Evolutionary conservation across 2,888 invertebrate genomes (phyloP).

Genomic region (Machimus atricapillus): DNA sequence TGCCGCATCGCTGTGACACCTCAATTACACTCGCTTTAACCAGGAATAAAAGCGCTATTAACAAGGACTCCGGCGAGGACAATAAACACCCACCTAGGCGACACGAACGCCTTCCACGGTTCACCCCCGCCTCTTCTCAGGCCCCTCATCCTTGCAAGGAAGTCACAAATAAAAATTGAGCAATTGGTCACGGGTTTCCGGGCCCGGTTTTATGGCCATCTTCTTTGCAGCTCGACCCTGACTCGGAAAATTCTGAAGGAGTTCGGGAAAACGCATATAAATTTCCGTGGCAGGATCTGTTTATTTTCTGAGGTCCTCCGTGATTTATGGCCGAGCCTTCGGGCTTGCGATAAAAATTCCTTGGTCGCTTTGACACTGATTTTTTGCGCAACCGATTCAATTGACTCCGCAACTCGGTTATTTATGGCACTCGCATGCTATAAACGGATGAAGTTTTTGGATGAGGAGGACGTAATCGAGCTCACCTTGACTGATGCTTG

Average conservation of each 20-base stretch:
- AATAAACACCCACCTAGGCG: background rate
- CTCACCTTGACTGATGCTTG: background rate
- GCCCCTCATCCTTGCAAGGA: background rate
- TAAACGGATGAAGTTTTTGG: background rate
- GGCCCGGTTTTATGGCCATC: background rate
- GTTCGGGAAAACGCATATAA: background rate
- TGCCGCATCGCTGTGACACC: slow-evolving; percentile 8
- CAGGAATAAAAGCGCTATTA: slow-evolving; percentile 24
- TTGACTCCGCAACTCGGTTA: background rate
- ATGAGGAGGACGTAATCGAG: background rate
- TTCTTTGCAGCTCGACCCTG: background rate
- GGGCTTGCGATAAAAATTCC: background rate
- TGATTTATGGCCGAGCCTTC: background rate
- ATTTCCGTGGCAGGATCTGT: background rate
- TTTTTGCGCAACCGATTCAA: background rate
- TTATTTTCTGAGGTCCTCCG: background rate
- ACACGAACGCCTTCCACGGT: background rate
- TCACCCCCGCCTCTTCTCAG: background rate
- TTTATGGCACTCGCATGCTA: background rate
- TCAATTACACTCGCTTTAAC: slow-evolving; percentile 12
- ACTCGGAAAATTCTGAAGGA: background rate
- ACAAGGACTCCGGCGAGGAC: background rate
- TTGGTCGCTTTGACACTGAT: background rate
- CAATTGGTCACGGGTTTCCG: slow-evolving; percentile 34
- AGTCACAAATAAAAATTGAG: slow-evolving; percentile 23